These are phyloP conservation scores for Andrena flavipes DNA, from an alignment of 2,888 invertebrate genomes.

Conservation along the genomic window DNA sequence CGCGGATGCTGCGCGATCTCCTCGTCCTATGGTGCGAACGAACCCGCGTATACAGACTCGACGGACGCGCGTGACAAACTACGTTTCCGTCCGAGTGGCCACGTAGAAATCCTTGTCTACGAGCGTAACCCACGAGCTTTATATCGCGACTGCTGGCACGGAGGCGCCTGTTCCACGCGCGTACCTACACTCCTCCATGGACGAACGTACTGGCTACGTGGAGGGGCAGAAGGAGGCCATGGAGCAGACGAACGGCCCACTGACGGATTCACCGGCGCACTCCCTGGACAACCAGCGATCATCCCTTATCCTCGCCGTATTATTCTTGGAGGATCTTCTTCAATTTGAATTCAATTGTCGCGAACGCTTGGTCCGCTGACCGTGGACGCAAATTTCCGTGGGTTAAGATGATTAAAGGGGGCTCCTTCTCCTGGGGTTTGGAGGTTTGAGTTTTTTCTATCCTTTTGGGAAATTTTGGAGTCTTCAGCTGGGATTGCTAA, in stretches of 20 bases:
- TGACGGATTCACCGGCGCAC: conserved; percentile 37
- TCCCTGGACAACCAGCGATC: not conserved
- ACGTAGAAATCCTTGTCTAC: conserved; percentile 41
- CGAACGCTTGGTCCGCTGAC: not conserved
- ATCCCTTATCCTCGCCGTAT: not conserved
- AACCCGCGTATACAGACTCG: conserved; percentile 11
- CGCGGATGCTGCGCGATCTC: conserved; percentile 1
- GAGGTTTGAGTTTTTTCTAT: not conserved
- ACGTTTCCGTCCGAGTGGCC: conserved; percentile 29
- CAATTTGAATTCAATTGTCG: not conserved
- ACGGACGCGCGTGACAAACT: conserved; percentile 38
- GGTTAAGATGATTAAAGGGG: not conserved
- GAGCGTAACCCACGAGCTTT: conserved; percentile 73
- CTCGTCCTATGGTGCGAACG: not conserved
- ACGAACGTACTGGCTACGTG: conserved; percentile 53
- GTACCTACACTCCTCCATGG: conserved; percentile 71
- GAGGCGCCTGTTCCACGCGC: conserved; percentile 74
- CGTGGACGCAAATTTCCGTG: not conserved
- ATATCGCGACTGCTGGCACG: conserved; percentile 78
- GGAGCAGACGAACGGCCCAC: conserved; percentile 57
- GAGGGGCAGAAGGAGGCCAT: conserved; percentile 67
- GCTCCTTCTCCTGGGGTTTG: not conserved
- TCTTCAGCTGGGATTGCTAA: no score
- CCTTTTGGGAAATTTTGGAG: no score
- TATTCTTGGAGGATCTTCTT: no score